Conservation (phyloP, 2,888 invertebrate genomes). For the Quadroppia sp. region DNA sequence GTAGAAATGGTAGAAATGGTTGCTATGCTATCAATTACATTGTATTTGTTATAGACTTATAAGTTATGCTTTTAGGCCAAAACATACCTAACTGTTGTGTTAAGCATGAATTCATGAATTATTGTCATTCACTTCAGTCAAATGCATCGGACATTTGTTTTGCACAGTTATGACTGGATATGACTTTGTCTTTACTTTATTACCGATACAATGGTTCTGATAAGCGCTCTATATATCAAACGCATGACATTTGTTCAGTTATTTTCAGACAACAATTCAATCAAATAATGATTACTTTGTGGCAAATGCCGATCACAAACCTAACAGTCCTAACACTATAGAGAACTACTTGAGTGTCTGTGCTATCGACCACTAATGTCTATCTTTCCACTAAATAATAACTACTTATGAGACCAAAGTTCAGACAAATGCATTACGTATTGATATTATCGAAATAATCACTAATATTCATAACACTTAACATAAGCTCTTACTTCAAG, state of each 20-base stretch:
- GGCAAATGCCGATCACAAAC: neutral
- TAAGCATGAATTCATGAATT: conserved; percentile 14
- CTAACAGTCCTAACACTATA: neutral
- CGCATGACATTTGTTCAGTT: neutral
- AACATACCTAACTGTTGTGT: conserved; percentile 2
- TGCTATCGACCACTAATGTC: neutral
- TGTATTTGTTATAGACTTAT: too few species aligned
- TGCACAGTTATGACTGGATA: neutral
- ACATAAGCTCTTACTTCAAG: neutral
- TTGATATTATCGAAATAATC: neutral
- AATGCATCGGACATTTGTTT: conserved; percentile 23
- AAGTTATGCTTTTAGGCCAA: neutral
- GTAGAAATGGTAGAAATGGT: neutral
- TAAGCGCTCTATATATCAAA: neutral
- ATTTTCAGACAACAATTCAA: neutral
- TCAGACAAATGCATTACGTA: neutral
- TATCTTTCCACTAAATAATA: neutral
- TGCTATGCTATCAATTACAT: conserved; percentile 14
- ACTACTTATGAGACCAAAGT: neutral
- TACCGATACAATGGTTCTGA: conserved; percentile 1
- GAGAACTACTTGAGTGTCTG: neutral
- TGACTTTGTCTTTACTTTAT: neutral
- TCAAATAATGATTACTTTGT: conserved; percentile 5
- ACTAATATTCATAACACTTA: neutral
- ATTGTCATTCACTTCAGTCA: conserved; percentile 16